Base-by-base conservation (phyloP, 2,888 invertebrate genomes). In the Gastrophysa polygoni region DNA sequence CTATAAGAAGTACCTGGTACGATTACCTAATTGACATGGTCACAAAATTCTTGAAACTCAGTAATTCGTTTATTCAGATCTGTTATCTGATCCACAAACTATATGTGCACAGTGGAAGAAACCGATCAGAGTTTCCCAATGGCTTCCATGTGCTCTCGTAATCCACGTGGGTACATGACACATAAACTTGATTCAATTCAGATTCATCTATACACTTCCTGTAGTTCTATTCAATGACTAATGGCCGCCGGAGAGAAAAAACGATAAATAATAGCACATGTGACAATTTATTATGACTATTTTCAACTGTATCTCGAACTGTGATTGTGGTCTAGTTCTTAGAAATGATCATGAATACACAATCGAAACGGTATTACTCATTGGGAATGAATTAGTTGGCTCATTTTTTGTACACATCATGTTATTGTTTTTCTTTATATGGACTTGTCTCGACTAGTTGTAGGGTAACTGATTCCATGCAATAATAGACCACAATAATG, bases 201-300 rank as follows among this genome's bases (percentile, higher is more conserved):
- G 51, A 54, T 20, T 52, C 20, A 21, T 52, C n/a, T n/a, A n/a
- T n/a, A n/a, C 16, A 43, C 44, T 54, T 54, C 44, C 54, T 54
- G 43, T 43, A 54, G 38, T 43, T 32, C 44, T 24, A 16, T 49
- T 58, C 58, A 56, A 62, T 62, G 58, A 62, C 44, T 59, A 62
- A 62, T 48, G 44, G 20, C 16, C 34, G 48, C 46, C n/a, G 24
- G 50, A 59, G 55, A 54, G 21, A 54, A 52, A 54, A 55, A 58
- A 58, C 28, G 28, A 62, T 58, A 58, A 62, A 49, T 59, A 62
- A 59, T 58, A 59, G 62, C 58, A 38, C 58, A 59, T 62, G 58
- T 20, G 58, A 62, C 61, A 61, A 61, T 61, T 61, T 57, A n/a
- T n/a, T n/a, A 56, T 57, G 57, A 57, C 47, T 51, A 34, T 61